Evolutionary conservation across 2,888 invertebrate genomes (phyloP).

Genomic region (Lobophora halterata): DNA sequence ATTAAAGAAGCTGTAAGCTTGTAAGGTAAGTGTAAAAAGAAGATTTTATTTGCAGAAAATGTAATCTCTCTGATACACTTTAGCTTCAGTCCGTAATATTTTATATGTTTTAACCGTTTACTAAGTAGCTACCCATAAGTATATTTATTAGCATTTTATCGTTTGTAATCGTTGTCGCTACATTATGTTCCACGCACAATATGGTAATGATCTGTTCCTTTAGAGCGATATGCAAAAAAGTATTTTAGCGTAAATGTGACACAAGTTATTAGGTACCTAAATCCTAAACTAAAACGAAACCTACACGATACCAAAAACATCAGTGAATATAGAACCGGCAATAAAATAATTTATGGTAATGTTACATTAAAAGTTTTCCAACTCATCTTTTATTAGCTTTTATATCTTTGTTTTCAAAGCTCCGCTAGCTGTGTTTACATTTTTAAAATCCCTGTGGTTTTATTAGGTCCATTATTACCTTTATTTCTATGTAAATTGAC

Average conservation of each 20-base stretch:
- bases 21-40: conserved; percentile 11
- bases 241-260: conserved; percentile 4
- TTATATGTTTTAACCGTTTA: conserved; percentile 33
- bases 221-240: conserved; percentile 7
- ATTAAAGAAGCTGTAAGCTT: too few relatives aligned
- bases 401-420: conserved; percentile 43
- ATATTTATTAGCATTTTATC: conserved; percentile 48
- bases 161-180: conserved; percentile 25
- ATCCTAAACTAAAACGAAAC: conserved; percentile 15
- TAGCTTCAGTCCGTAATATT: conserved; percentile 18
- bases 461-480: conserved; percentile 46
- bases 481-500: conserved; percentile 52
- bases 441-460: conserved; percentile 48
- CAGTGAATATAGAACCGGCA: conserved; percentile 6
- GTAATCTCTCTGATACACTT: conserved; percentile 10
- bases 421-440: conserved; percentile 42
- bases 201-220: conserved; percentile 7
- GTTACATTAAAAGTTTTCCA: conserved; percentile 38
- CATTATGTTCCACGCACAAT: conserved; percentile 26
- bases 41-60: conserved; percentile 9
- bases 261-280: conserved; percentile 4
- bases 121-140: conserved; percentile 36
- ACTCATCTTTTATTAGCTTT: conserved; percentile 41
- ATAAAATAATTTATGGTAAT: conserved; percentile 33
- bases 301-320: conserved; percentile 3